phyloP scores from a whole-genome alignment of 2,113 vertebrate species.

The Apteryx owenii region DNA sequence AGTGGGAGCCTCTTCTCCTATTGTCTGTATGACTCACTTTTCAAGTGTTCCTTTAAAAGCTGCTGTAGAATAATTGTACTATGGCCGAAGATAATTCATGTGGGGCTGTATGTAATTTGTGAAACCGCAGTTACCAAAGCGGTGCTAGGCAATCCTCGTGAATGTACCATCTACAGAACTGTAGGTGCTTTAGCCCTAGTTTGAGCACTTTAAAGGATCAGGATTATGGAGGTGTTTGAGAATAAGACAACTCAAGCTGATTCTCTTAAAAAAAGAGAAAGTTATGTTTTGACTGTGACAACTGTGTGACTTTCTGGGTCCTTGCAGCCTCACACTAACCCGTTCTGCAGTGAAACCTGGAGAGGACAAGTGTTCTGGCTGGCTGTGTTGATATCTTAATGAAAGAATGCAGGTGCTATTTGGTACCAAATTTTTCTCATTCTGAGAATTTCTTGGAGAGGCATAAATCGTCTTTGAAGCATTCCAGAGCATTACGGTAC shows the following conservation, averaged over 20 bases:
- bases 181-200: neutral
- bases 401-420: neutral
- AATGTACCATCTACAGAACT: neutral
- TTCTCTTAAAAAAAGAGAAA: neutral
- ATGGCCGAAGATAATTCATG: neutral
- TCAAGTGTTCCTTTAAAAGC: neutral
- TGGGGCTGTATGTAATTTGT: neutral
- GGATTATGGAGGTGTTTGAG: neutral
- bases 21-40: neutral
- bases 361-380: neutral
- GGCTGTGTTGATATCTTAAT: neutral
- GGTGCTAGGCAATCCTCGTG: fast-evolving
- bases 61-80: neutral
- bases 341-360: neutral
- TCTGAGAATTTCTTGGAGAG: constrained; percentile 34
- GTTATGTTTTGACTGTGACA: fast-evolving
- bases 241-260: neutral
- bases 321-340: neutral
- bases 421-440: constrained; percentile 49
- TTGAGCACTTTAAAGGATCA: neutral
- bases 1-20: neutral
- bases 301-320: neutral
- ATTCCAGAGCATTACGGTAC: neutral
- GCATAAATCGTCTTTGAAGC: neutral
- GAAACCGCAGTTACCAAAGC: fast-evolving